Evolutionary conservation across 2,888 invertebrate genomes (phyloP), one percentile per base, ranked within the genome.

Genomic region (Augiades crinisus): DNA sequence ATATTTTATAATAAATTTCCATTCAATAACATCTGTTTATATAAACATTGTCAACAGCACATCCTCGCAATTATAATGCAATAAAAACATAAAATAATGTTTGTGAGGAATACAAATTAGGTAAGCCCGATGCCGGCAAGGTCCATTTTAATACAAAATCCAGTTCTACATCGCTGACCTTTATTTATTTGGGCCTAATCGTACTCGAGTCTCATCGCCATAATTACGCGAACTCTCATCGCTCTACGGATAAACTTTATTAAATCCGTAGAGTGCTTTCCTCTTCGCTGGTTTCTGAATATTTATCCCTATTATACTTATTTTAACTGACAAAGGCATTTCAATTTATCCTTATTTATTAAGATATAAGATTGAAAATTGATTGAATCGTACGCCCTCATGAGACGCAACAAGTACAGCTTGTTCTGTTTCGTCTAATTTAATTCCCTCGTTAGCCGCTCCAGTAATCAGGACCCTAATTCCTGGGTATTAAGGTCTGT

Each of bases 341-440:
- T 43, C 27, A n/a, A 3, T 6, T 27, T 12, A 7, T 13, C 12
- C 27, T 7, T 43, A 43, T 31, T 24, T 12, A 5, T 10, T 12
- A 8, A 5, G 24, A 5, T 14, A 14, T 22, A 47, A 33, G 33
- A 38, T 40, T 22, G 22, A 12, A 22, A 40, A 31, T 47, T 16
- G 47, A 47, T 22, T 47, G 30, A 31, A 30, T 10, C 31, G 30
- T 7, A 31, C 21, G 22, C 38, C 31, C n/a, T 38, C n/a, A 31
- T 40, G 47, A 31, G 31, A 47, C 31, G 30, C 47, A 47, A 47
- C 47, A 38, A 47, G 46, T 47, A 47, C 10, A 14, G 12, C 37
- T 37, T 24, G 30, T 40, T 38, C 47, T 47, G 47, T 47, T 47
- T 47, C 47, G 30, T 47, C 30, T 38, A 40, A 47, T 47, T 47